Conservation (phyloP, 2,797 vertebrate genomes). For the Typhlichthys subterraneus region DNA sequence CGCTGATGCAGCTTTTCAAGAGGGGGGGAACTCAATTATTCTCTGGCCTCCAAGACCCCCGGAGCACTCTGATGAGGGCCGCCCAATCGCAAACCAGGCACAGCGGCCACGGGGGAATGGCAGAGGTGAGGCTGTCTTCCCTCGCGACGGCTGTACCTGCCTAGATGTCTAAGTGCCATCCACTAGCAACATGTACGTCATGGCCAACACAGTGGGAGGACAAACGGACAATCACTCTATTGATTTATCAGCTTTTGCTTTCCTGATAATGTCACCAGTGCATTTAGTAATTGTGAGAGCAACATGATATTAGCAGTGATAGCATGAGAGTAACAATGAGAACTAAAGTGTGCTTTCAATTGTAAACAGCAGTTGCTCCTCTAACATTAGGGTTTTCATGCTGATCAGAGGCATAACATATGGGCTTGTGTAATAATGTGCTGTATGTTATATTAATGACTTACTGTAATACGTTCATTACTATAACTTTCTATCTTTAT, state of each 20-base stretch:
- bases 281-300: too few species aligned
- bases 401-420: too few species aligned
- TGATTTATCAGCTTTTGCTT: constrained; percentile 17
- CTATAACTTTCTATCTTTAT: too few species aligned
- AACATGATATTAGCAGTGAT: too few species aligned
- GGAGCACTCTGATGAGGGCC: constrained; percentile 63
- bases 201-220: constrained; percentile 24
- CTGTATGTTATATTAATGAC: too few species aligned
- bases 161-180: constrained; percentile 19
- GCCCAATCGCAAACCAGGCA: neutral
- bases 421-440: too few species aligned
- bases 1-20: constrained; percentile 56
- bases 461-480: too few species aligned
- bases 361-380: too few species aligned
- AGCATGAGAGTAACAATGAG: too few species aligned
- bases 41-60: constrained; percentile 67
- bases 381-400: too few species aligned
- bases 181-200: constrained; percentile 23
- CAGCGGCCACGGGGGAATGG: constrained; percentile 23
- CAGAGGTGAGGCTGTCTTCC: constrained; percentile 22
- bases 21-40: constrained; percentile 73
- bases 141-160: constrained; percentile 20
- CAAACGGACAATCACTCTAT: constrained; percentile 13
- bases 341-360: too few species aligned
- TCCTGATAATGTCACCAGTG: too few species aligned